A percentile compares a stretch with the other conserved stretches of the same genome.
phyloP scores from a whole-genome alignment of 2,888 invertebrate genomes.

The Hydropsyche betteni region DNA sequence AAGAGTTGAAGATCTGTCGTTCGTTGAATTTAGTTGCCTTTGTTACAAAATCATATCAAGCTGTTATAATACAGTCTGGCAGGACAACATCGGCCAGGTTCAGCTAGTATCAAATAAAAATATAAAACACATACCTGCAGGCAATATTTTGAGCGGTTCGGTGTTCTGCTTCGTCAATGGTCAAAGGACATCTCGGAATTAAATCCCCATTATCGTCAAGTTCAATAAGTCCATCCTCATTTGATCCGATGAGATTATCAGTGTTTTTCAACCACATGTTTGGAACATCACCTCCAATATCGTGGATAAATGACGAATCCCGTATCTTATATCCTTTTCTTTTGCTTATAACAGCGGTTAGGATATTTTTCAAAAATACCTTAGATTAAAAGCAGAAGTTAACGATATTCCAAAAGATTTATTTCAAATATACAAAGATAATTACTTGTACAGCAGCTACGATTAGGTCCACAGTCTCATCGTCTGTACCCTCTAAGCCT shows the following conservation, averaged over 20 bases:
- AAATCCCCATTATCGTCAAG: slow-evolving; percentile 67
- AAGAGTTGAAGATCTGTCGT: too few relatives aligned
- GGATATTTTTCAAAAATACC: slow-evolving; percentile 82
- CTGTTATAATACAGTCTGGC: too few relatives aligned
- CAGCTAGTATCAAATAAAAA: too few relatives aligned
- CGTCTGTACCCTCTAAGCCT: slow-evolving; percentile 85
- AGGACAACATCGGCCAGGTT: too few relatives aligned
- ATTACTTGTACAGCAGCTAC: slow-evolving; percentile 78
- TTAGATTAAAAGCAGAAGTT: slow-evolving; percentile 53
- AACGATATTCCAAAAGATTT: not conserved
- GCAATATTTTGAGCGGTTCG: slow-evolving; percentile 78
- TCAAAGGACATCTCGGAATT: slow-evolving; percentile 74
- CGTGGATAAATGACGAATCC: slow-evolving; percentile 79
- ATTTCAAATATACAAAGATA: slow-evolving; percentile 25
- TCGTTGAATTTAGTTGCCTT: slow-evolving; percentile 1
- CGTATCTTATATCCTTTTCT: slow-evolving; percentile 82
- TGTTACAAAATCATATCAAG: too few relatives aligned
- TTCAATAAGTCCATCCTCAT: slow-evolving; percentile 67
- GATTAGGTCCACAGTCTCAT: slow-evolving; percentile 83
- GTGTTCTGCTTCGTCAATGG: slow-evolving; percentile 79
- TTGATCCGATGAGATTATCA: slow-evolving; percentile 70
- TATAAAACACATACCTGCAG: slow-evolving; percentile 61
- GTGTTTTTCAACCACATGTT: slow-evolving; percentile 85
- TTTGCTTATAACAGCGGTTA: slow-evolving; percentile 80
- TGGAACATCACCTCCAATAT: slow-evolving; percentile 79